Evolutionary conservation across 2,113 vertebrate species (phyloP).

Genomic region (Conger conger): DNA sequence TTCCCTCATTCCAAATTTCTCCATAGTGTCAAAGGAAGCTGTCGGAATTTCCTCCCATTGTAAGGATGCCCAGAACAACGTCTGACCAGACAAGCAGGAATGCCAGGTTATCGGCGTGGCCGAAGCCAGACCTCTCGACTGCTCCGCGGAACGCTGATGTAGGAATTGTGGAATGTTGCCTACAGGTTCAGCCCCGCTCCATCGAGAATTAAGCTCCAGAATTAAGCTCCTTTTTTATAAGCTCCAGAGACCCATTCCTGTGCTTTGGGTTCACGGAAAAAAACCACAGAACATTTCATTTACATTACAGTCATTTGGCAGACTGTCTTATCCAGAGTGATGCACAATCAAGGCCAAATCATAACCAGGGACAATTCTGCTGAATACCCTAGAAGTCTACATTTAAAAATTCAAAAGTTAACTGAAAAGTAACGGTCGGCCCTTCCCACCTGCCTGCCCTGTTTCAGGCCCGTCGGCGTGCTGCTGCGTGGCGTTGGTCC

Average conservation of each 20-base stretch:
- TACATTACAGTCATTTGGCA: too few species aligned
- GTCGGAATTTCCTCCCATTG: constrained; percentile 69
- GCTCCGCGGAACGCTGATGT: constrained; percentile 51
- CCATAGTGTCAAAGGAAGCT: constrained; percentile 32
- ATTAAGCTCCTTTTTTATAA: too few species aligned
- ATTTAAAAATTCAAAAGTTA: too few species aligned
- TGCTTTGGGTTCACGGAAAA: too few species aligned
- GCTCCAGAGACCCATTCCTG: too few species aligned
- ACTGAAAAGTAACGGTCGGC: too few species aligned
- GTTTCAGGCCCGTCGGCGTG: constrained; percentile 89
- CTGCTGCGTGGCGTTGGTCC: constrained; percentile 81
- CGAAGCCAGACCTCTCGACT: constrained; percentile 18
- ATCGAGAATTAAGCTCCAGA: neutral
- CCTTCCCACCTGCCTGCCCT: constrained; percentile 90
- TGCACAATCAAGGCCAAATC: too few species aligned
- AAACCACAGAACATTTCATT: too few species aligned
- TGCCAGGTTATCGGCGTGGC: constrained; percentile 33
- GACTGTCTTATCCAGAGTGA: too few species aligned
- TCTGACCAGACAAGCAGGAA: constrained; percentile 26
- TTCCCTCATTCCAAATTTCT: constrained; percentile 19
- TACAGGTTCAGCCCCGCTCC: constrained; percentile 56
- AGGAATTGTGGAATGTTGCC: constrained; percentile 65
- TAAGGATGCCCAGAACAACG: constrained; percentile 45
- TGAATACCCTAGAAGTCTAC: too few species aligned
- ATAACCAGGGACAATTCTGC: too few species aligned